These are phyloP conservation scores for Solea senegalensis DNA, from an alignment of 2,113 vertebrate species.

Conservation along the genomic window DNA sequence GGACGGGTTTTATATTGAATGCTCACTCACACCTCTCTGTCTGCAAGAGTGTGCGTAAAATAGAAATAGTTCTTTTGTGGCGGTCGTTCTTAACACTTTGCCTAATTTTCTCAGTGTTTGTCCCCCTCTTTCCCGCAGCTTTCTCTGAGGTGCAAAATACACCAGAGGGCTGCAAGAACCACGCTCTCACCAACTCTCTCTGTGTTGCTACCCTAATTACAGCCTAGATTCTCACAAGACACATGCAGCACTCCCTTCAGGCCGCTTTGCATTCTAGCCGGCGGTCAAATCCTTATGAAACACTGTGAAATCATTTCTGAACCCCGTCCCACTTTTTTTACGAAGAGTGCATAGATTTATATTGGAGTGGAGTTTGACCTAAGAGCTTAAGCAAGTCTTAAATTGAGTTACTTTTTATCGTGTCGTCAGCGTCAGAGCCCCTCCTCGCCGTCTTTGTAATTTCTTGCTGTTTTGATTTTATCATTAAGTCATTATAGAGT, in stretches of 20 bases:
- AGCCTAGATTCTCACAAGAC: background rate
- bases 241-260: slow-evolving; percentile 23
- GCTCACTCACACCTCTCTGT: background rate
- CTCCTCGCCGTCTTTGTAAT: background rate
- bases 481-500: slow-evolving; percentile 13
- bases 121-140: slow-evolving; percentile 10
- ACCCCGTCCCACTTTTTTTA: slow-evolving; percentile 45
- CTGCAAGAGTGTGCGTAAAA: background rate
- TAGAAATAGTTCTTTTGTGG: slow-evolving; percentile 13
- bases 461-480: slow-evolving; percentile 1
- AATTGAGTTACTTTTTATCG: slow-evolving; percentile 45
- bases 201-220: background rate
- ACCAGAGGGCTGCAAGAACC: slow-evolving; percentile 48
- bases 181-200: slow-evolving; percentile 12
- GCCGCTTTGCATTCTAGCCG: slow-evolving; percentile 46
- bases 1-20: background rate
- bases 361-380: slow-evolving; percentile 26
- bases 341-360: slow-evolving; percentile 39
- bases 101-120: background rate
- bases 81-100: slow-evolving; percentile 21
- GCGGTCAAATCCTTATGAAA: slow-evolving; percentile 73
- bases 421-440: slow-evolving; percentile 2
- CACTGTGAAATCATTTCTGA: slow-evolving; percentile 67
- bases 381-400: slow-evolving; percentile 33
- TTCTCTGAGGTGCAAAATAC: slow-evolving; percentile 22